Base-by-base conservation (phyloP, 2,888 invertebrate genomes). In the Anaspis maculata region DNA sequence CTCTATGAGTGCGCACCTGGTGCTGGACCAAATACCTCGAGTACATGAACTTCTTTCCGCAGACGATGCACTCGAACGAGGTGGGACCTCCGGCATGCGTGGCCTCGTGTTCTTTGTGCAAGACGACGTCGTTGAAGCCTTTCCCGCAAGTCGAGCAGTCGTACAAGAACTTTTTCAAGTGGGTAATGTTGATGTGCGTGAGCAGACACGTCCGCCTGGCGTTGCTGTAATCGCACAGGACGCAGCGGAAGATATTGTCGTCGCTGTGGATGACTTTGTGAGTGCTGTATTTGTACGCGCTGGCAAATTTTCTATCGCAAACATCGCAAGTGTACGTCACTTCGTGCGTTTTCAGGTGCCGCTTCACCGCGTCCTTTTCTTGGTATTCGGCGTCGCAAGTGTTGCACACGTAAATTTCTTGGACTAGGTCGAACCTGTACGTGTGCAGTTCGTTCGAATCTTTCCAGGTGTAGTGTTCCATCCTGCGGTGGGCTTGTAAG, bases 131-230 rank as follows among this genome's bases (percentile, higher is more conserved):
- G 1, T 68, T 56, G 37, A 61, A 62, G 2, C 59, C 60, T 41
- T 54, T 61, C 5, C 48, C 46, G 34, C 64, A 64, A 7, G 61
- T 44, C 19, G 54, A 48, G 30, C 64, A 64, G 32, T 71, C 67
- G 62, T 76, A 72, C 26, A 62, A 62, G 39, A 62, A 66, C 30
- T 67, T 61, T 48, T 68, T 67, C 25, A 52, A 45, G 41, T 69
- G 69, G 62, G 67, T 67, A 15, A 67, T 66, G 66, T 62, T 72
- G 68, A 65, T 73, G 71, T 37, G 73, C 53, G 26, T 69, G 67
- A 46, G 72, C 56, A 46, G 32, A 7, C 32, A 30, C n/a, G 39
- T 42, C n/a, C 33, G 34, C 25, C 31, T 39, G 5, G 5, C 19
- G 9, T 5, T 19, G 5, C 32, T 39, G 23, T 37, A 44, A 6